These are phyloP conservation scores for Caenorhabditis sp. DNA, from an alignment of 2,888 invertebrate genomes.

Conservation along the genomic window DNA sequence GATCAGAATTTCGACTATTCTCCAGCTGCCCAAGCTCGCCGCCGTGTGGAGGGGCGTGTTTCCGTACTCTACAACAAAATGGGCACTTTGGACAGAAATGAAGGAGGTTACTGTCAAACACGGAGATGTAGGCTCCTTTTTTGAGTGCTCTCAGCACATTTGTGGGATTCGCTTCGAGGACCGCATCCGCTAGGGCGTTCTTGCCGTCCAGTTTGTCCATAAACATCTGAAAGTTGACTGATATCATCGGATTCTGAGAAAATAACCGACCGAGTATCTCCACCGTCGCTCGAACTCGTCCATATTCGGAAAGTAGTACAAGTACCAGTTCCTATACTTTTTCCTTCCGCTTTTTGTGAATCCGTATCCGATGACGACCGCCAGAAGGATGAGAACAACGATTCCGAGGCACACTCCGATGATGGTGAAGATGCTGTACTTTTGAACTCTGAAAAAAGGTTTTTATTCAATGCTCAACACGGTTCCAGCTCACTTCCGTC, in stretches of 20 bases:
- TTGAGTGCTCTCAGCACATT: slow-evolving; percentile 2
- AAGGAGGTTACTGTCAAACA: slow-evolving; percentile 8
- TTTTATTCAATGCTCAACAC: no score
- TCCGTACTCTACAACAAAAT: slow-evolving; percentile 1
- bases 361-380: background rate
- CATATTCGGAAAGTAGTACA: background rate
- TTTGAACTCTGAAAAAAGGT: background rate
- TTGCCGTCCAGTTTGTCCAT: slow-evolving; percentile 9
- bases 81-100: background rate
- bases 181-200: slow-evolving; percentile 8
- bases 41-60: slow-evolving; percentile 18
- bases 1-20: slow-evolving; percentile 5
- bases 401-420: background rate
- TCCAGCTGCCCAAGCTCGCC: background rate
- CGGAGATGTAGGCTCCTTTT: slow-evolving; percentile 8
- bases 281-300: background rate
- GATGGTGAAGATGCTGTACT: background rate
- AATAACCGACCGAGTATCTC: background rate
- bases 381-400: background rate
- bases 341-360: background rate
- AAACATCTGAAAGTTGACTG: slow-evolving; percentile 1
- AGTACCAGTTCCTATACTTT: background rate
- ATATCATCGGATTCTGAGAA: background rate
- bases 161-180: slow-evolving; percentile 6
- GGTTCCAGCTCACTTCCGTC: no score